Conservation (phyloP, 2,797 vertebrate species). For the Labroides dimidiatus region DNA sequence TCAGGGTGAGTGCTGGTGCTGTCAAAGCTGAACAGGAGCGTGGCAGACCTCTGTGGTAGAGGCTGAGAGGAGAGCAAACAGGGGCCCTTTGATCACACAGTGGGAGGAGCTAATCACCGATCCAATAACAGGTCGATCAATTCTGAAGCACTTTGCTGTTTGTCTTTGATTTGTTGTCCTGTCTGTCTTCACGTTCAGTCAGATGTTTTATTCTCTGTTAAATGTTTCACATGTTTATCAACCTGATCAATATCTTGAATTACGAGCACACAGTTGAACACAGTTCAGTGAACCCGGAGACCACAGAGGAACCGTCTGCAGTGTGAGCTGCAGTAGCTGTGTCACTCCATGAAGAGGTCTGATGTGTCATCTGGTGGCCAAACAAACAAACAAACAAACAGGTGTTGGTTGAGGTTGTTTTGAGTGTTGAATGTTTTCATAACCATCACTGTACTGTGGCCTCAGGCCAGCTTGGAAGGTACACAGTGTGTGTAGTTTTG, state of each 20-base stretch:
- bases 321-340: neutral
- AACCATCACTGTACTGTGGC: neutral
- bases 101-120: constrained; percentile 19
- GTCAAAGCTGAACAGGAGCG: no score
- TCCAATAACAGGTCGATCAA: neutral
- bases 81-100: constrained; percentile 30
- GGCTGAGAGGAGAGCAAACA: constrained; percentile 22
- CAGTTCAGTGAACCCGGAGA: neutral
- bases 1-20: neutral
- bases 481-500: constrained; percentile 1
- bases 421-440: neutral
- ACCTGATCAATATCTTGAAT: neutral
- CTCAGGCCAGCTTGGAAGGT: constrained; percentile 28
- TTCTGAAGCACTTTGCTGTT: neutral
- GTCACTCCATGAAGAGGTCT: neutral
- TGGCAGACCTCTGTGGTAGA: neutral
- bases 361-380: neutral
- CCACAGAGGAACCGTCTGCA: neutral
- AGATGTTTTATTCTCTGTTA: neutral
- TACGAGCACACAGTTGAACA: neutral
- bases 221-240: neutral
- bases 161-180: neutral
- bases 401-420: neutral
- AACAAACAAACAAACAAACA: neutral
- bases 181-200: neutral